Evolutionary conservation across 1,140 invertebrate genomes (phyloP).

Genomic region (Chironomus striatipennis): DNA sequence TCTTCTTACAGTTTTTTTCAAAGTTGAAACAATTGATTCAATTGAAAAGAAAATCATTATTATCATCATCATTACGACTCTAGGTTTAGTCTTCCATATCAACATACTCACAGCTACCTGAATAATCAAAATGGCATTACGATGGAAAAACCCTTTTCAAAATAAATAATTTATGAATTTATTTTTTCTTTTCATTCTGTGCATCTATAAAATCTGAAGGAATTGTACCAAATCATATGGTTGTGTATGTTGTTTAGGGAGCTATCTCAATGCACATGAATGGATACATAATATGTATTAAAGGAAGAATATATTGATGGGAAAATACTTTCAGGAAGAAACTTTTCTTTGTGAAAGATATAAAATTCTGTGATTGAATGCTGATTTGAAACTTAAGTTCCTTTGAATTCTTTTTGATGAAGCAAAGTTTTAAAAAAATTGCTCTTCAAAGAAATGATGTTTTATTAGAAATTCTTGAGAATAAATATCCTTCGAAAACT

Average conservation of each 20-base stretch:
- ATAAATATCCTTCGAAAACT: too few species aligned
- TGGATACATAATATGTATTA: too few species aligned
- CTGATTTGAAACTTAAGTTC: too few species aligned
- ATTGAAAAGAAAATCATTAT: too few species aligned
- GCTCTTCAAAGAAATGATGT: too few species aligned
- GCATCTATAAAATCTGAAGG: background rate
- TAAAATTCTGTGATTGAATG: background rate
- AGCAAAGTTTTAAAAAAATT: too few species aligned
- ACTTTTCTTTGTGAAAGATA: background rate
- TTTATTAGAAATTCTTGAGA: too few species aligned
- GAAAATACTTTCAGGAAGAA: background rate
- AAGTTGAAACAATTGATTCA: too few species aligned
- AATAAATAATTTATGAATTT: slow-evolving; percentile 4
- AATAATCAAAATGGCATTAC: slow-evolving; percentile 8
- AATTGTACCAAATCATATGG: background rate
- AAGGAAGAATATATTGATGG: background rate
- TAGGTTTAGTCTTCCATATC: too few species aligned
- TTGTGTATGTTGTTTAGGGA: background rate
- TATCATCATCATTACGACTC: too few species aligned
- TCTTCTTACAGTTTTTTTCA: too few species aligned
- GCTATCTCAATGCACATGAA: background rate
- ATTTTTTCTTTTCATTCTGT: background rate
- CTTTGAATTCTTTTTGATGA: too few species aligned
- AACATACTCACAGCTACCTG: background rate
- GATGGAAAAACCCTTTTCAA: background rate